These are phyloP conservation scores for Cheilosia variabilis DNA, from an alignment of 2,888 invertebrate species.

Conservation along the genomic window DNA sequence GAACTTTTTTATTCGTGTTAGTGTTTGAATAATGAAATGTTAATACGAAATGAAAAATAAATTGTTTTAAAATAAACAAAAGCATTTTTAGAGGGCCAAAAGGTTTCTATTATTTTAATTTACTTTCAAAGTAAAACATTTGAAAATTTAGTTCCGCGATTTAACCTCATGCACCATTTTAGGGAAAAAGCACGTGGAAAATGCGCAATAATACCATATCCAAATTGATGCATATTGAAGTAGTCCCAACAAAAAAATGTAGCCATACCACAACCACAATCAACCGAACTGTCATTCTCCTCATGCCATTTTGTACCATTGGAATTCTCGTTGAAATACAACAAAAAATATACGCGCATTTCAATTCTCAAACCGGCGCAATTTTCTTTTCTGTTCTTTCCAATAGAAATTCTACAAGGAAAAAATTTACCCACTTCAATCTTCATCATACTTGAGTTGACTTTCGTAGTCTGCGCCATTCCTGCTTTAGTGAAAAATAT, in stretches of 20 bases:
- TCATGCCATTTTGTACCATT: slow-evolving; percentile 29
- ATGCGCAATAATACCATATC: too few species aligned
- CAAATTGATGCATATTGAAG: too few species aligned
- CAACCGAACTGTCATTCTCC: slow-evolving; percentile 49
- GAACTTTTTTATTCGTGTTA: too few species aligned
- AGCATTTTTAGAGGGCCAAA: too few species aligned
- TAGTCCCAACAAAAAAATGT: neutral
- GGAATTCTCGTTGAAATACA: slow-evolving; percentile 60
- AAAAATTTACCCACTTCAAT: slow-evolving; percentile 77
- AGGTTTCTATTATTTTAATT: too few species aligned
- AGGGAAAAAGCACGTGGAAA: too few species aligned
- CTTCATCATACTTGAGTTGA: slow-evolving; percentile 79
- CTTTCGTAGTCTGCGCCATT: slow-evolving; percentile 81
- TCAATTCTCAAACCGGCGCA: slow-evolving; percentile 78
- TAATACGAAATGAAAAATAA: too few species aligned
- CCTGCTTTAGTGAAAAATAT: slow-evolving; percentile 80
- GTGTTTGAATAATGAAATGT: too few species aligned
- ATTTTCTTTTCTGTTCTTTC: slow-evolving; percentile 77
- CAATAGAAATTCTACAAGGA: slow-evolving; percentile 73
- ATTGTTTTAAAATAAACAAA: too few species aligned
- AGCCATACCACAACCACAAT: slow-evolving; percentile 19
- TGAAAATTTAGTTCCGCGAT: too few species aligned
- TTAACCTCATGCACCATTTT: too few species aligned
- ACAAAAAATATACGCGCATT: slow-evolving; percentile 77
- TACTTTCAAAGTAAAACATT: too few species aligned